These are phyloP conservation scores for Agelas oroides DNA, from an alignment of 37 sponge, comb jelly and placozoan genomes.

Conservation along the genomic window DNA sequence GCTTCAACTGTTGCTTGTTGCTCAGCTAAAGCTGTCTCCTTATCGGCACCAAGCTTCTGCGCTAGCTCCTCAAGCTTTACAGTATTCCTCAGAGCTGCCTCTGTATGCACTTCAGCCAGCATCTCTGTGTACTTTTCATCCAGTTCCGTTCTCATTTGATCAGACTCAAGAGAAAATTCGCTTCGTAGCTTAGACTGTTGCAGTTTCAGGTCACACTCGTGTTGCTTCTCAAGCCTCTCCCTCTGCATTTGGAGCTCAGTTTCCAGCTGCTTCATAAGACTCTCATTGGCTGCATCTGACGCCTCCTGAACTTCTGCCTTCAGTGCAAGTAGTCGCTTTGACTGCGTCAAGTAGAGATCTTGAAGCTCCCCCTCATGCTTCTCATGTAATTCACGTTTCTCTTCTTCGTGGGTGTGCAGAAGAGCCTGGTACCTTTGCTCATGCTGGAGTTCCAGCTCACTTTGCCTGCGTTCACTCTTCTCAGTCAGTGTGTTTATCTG, in stretches of 20 bases:
- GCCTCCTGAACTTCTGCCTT: not conserved
- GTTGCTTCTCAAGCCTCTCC: slow-evolving; percentile 21
- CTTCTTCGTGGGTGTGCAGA: not conserved
- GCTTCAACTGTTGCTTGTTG: not conserved
- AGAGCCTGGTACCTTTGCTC: slow-evolving; percentile 6
- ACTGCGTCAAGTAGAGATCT: not conserved
- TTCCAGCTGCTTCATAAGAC: slow-evolving; percentile 6
- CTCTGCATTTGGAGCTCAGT: slow-evolving; percentile 11
- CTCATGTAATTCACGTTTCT: not conserved
- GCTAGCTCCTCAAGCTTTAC: slow-evolving; percentile 14
- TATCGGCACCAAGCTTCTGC: not conserved
- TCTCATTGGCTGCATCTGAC: not conserved
- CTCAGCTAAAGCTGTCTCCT: slow-evolving; percentile 4
- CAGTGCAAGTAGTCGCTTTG: not conserved
- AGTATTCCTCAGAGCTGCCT: slow-evolving; percentile 14
- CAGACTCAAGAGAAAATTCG: slow-evolving; percentile 5
- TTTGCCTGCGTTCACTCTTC: not conserved
- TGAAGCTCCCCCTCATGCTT: not conserved
- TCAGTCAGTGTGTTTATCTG: not conserved
- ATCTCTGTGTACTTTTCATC: slow-evolving; percentile 23
- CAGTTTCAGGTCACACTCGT: not conserved
- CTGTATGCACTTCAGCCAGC: not conserved
- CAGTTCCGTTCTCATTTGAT: not conserved
- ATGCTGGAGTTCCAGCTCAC: not conserved
- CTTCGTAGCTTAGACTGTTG: slow-evolving; percentile 23